phyloP scores from a whole-genome alignment of 2,113 vertebrate species.

The Chionis minor region DNA sequence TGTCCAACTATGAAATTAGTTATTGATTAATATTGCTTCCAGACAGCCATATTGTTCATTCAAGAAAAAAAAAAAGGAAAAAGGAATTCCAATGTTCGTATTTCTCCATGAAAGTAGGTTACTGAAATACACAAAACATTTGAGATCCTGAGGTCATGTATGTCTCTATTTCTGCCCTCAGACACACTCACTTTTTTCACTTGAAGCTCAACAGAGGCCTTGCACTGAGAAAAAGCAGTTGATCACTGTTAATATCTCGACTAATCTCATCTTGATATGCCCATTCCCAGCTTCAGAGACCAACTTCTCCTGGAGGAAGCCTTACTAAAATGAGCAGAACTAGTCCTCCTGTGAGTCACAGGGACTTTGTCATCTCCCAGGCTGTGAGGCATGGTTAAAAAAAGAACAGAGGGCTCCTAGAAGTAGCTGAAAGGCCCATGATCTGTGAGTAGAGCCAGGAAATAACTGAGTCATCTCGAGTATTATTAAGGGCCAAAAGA shows the following conservation, averaged over 20 bases:
- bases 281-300: not conserved
- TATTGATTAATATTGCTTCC: slow-evolving; percentile 77
- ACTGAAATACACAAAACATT: not conserved
- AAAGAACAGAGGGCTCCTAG: not conserved
- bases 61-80: not conserved
- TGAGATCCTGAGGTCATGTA: not conserved
- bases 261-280: not conserved
- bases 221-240: not conserved
- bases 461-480: not conserved
- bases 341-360: not conserved
- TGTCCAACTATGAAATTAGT: slow-evolving; percentile 79
- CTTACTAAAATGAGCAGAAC: not conserved
- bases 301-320: not conserved
- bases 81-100: not conserved
- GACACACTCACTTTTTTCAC: not conserved
- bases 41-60: slow-evolving; percentile 66
- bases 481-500: not conserved
- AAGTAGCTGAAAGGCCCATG: not conserved
- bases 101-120: slow-evolving; percentile 17
- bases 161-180: not conserved
- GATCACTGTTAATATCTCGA: not conserved
- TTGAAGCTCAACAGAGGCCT: not conserved
- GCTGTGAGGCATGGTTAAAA: not conserved
- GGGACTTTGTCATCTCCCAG: not conserved
- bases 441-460: not conserved